Evolutionary conservation across 2,888 invertebrate species (phyloP), one percentile per base, ranked within the genome.

Genomic region (Cheilosia variabilis): DNA sequence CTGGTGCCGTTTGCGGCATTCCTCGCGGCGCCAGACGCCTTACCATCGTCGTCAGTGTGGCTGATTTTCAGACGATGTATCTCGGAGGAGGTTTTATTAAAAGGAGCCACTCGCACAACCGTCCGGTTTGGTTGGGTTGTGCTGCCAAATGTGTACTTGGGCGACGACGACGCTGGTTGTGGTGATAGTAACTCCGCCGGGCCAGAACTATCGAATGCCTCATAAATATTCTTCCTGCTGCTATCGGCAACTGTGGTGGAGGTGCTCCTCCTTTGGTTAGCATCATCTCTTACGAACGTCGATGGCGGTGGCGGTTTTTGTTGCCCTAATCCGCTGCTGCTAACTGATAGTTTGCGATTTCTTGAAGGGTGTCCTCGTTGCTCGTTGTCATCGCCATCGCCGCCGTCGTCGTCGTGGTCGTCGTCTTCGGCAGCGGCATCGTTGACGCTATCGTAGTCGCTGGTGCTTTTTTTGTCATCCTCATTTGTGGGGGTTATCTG

Each of bases 51-150:
- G 89, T 94, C 94, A 82, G 94, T 93, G 87, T 94, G 94, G 88
- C 92, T 93, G 77, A 94, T 94, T 91, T 94, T 93, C 52, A 94
- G 89, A 88, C 93, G 93, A 89, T 94, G 93, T 47, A 93, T 92
- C 72, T 93, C 92, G 22, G 92, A 89, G 65, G 89, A 88, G 79
- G 88, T 89, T 86, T 90, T 90, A 84, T 92, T 92, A 71, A 91
- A 92, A 53, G 92, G 92, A 77, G 92, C 93, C 76, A 93, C 93
- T 88, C 93, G 92, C 24, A 93, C 93, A 15, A 93, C 91, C 6
- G 93, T 94, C 86, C 92, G 92, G 47, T 91, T 91, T 10, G 80
- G 87, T 60, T 73, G 69, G 62, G 57, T 66, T 24, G 73, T 43
- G 24, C 24, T 52, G 15, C 52, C 52, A 31, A 82, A 84, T 22